A percentile compares a stretch with the other conserved stretches of the same genome.
Evolutionary conservation across 2,113 vertebrate genomes (phyloP).

Genomic region (Sardina pilchardus): DNA sequence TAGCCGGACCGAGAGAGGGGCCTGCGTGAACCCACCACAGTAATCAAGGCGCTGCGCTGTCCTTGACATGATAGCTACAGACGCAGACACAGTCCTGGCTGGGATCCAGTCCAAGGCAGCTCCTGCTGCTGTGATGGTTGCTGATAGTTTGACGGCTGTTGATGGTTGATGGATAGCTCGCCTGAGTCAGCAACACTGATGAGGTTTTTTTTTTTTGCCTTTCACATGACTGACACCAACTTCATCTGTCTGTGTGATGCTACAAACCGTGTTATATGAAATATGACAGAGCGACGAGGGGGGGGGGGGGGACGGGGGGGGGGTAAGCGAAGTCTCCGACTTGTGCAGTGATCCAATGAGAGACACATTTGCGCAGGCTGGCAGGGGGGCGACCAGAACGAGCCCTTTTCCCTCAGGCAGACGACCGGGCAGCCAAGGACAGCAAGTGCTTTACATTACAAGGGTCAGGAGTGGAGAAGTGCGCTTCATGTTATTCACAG

Average conservation of each 20-base stretch:
- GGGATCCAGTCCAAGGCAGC: not conserved
- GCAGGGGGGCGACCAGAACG: not conserved
- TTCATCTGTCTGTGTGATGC: not conserved
- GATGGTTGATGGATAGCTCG: not conserved
- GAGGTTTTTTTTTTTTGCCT: constrained; percentile 12
- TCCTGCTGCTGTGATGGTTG: no score
- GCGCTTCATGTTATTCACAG: not conserved
- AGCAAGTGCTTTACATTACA: constrained; percentile 39
- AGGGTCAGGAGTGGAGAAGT: not conserved
- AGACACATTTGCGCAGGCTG: constrained; percentile 28
- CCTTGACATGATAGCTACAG: not conserved
- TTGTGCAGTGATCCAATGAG: not conserved
- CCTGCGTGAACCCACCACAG: not conserved
- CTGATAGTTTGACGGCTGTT: no score
- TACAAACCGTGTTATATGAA: not conserved
- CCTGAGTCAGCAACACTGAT: constrained; percentile 25
- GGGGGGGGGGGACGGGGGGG: no score
- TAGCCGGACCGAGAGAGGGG: not conserved
- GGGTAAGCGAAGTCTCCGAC: not conserved
- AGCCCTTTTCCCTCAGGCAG: not conserved
- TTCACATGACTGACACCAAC: constrained; percentile 25
- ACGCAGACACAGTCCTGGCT: not conserved
- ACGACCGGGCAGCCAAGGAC: not conserved
- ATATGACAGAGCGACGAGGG: not conserved
- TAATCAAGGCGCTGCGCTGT: not conserved